Percentiles rank a stretch among this genome's conserved stretches.
Evolutionary conservation across 2,113 vertebrate species (phyloP).

Genomic region (Spilogale gracilis): DNA sequence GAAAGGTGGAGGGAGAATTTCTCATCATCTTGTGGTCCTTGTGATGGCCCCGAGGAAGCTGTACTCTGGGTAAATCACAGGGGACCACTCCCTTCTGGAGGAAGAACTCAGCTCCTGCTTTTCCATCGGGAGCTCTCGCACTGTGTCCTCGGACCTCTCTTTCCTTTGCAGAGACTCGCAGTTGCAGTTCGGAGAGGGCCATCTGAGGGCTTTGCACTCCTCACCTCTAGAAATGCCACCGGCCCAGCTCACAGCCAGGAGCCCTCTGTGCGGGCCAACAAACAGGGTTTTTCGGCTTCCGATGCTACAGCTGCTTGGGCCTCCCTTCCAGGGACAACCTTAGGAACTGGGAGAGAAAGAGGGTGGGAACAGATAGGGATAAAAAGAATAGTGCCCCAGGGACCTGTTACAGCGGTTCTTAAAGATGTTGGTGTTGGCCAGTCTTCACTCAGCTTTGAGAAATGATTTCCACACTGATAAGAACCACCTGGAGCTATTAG

Average conservation of each 20-base stretch:
- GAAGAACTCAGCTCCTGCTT: neutral
- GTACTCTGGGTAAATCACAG: neutral
- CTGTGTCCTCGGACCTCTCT: neutral
- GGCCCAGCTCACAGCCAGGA: neutral
- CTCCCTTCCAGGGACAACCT: neutral
- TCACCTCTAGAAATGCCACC: neutral
- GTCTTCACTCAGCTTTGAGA: neutral
- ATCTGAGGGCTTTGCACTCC: accelerated
- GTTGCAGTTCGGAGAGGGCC: neutral
- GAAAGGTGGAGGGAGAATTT: neutral
- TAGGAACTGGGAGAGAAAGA: neutral
- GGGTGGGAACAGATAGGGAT: neutral
- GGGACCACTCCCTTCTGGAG: neutral
- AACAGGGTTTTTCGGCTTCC: too few species aligned
- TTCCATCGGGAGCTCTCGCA: neutral
- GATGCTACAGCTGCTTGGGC: neutral
- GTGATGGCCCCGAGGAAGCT: neutral
- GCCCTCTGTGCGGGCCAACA: neutral
- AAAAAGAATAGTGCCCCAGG: neutral
- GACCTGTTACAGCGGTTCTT: neutral
- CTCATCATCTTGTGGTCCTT: neutral
- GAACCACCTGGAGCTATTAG: neutral
- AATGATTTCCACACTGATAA: neutral
- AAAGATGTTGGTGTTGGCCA: neutral
- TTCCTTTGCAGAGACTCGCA: neutral